These are phyloP conservation scores for Archaeoteleia sp. DNA, from an alignment of 2,888 invertebrate genomes.

Conservation along the genomic window DNA sequence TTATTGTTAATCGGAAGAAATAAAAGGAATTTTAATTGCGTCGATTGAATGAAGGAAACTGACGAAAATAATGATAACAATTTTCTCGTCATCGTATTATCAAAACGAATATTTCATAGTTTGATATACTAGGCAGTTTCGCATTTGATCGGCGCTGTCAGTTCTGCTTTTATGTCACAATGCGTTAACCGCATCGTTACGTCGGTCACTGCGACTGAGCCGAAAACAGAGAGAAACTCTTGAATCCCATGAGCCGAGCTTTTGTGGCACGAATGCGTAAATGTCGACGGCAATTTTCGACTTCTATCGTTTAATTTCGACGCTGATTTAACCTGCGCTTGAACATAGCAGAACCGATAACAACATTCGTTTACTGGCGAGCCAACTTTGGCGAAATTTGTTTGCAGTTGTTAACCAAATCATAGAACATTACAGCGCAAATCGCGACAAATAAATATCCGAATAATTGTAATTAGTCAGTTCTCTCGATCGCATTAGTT, in stretches of 20 bases:
- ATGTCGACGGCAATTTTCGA: constrained; percentile 25
- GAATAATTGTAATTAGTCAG: too few relatives aligned
- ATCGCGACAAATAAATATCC: background rate
- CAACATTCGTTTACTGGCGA: background rate
- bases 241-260: constrained; percentile 11
- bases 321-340: constrained; percentile 13
- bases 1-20: too few relatives aligned
- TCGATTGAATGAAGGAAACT: background rate
- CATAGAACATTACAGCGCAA: constrained; percentile 11
- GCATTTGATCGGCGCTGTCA: constrained; percentile 6
- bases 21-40: background rate
- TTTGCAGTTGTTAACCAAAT: constrained; percentile 14
- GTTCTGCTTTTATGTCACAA: constrained; percentile 45
- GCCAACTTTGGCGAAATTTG: constrained; percentile 8
- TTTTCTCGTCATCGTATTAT: background rate
- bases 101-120: background rate
- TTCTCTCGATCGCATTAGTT: too few relatives aligned
- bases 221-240: constrained; percentile 39
- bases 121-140: background rate
- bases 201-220: constrained; percentile 50
- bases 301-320: constrained; percentile 21
- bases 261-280: constrained; percentile 12
- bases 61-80: background rate
- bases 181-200: constrained; percentile 58
- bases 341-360: constrained; percentile 7